Base-by-base conservation (phyloP, 2,888 invertebrate species). In the Sclerodermus sp. region DNA sequence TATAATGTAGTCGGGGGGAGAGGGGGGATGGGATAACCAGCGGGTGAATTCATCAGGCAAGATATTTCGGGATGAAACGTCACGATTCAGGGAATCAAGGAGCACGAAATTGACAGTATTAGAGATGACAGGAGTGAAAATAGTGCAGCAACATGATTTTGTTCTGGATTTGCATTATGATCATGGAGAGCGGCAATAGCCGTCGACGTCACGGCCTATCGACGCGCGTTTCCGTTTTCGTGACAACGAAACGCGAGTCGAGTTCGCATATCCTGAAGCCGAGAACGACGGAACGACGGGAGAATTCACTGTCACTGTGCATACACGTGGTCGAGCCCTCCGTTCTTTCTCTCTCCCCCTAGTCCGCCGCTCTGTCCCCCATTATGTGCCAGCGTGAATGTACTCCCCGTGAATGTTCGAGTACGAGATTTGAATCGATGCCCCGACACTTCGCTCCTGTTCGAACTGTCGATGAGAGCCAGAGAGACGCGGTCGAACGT, bases 391-490 rank as follows among this genome's bases (percentile, higher is more conserved):
- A n/a, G n/a, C 54, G 43, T 67, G 64, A 67, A 67, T 68, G 64
- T 64, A 54, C 54, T 64, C 55, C 65, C 53, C 64, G 66, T n/a
- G n/a, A n/a, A n/a, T n/a, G n/a, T 64, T 68, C 58, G 64, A 68
- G 62, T 59, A 68, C 62, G 62, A 64, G 40, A 49, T 67, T 66
- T 60, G 62, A 62, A 66, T 68, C 64, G 66, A 57, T 58, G 49
- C 34, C 54, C 53, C 64, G 64, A 66, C 67, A 67, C 64, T 64
- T 64, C 56, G 64, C 61, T 54, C 55, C 64, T 64, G 64, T 64
- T 66, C 66, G 55, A 64, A 55, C 62, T 58, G 64, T 66, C 64
- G 64, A 64, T 64, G 59, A 44, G 55, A 47, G 60, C 36, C 44
- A 37, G 49, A 31, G 51, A 53, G 47, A 42, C 12, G 23, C 30